These are phyloP conservation scores for Diorhabda sublineata DNA, from an alignment of 1,140 invertebrate species.

Conservation along the genomic window DNA sequence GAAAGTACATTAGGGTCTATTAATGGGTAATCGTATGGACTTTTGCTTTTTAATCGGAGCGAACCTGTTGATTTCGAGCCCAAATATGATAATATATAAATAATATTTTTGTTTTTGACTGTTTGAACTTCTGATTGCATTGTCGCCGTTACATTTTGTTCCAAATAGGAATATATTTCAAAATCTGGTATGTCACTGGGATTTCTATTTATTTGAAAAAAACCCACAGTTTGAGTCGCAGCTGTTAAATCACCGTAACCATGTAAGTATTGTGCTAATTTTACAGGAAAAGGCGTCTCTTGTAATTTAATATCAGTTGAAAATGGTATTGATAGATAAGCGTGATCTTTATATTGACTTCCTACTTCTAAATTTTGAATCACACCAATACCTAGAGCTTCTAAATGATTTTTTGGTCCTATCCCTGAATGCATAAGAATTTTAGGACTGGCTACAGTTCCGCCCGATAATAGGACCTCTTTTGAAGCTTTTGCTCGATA, in stretches of 20 bases:
- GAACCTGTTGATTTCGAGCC: conserved; percentile 67
- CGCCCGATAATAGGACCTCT: conserved; percentile 53
- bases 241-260: conserved; percentile 70
- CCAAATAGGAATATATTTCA: conserved; percentile 52
- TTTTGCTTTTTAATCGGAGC: conserved; percentile 58
- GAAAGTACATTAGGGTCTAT: conserved; percentile 60
- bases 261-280: conserved; percentile 12
- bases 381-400: conserved; percentile 45
- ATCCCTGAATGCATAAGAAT: conserved; percentile 58
- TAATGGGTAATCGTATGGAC: conserved; percentile 54
- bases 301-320: conserved; percentile 16
- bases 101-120: not conserved
- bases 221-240: conserved; percentile 69
- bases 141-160: not conserved
- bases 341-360: conserved; percentile 76
- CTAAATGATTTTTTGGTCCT: conserved; percentile 51
- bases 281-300: not conserved
- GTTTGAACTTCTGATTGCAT: not conserved
- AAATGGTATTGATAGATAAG: conserved; percentile 74
- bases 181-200: conserved; percentile 75
- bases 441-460: conserved; percentile 50
- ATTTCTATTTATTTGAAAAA: conserved; percentile 65
- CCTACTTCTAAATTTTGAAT: conserved; percentile 50
- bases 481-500: conserved; percentile 41
- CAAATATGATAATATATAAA: not conserved